phyloP scores from a whole-genome alignment of 2,888 invertebrate species.

The Callyntrura guangdongensis region DNA sequence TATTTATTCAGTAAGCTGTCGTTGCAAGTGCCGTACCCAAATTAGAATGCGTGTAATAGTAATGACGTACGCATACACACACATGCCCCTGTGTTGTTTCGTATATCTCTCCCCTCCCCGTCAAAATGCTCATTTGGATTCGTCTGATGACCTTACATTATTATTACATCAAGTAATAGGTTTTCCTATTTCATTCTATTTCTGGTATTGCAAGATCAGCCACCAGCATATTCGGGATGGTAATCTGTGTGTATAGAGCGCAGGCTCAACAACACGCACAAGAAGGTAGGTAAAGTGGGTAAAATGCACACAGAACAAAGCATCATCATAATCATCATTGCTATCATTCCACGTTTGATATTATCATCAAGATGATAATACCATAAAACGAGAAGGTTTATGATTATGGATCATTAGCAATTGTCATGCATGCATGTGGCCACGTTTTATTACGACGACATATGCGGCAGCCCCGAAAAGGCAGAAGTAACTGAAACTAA shows the following conservation, averaged over 20 bases:
- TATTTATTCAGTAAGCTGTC: no score
- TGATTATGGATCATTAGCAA: slow-evolving; percentile 37
- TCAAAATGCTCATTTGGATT: slow-evolving; percentile 41
- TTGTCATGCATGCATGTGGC: slow-evolving; percentile 39
- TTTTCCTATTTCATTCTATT: slow-evolving; percentile 31
- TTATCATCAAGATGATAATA: neutral
- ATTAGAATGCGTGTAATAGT: slow-evolving; percentile 5
- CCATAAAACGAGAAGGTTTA: neutral
- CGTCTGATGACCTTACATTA: slow-evolving; percentile 59
- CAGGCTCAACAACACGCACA: neutral
- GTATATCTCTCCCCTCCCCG: slow-evolving; percentile 28
- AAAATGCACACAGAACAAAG: neutral
- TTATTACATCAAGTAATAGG: neutral
- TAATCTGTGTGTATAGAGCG: neutral
- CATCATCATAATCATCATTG: neutral
- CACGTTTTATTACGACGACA: slow-evolving; percentile 52
- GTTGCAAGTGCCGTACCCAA: neutral
- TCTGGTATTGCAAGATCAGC: slow-evolving; percentile 49
- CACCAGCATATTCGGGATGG: neutral
- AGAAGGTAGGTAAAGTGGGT: slow-evolving; percentile 23
- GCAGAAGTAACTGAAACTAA: neutral
- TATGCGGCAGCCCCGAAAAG: neutral
- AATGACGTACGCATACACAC: no score
- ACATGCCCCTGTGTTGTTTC: neutral
- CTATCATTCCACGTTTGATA: neutral